These are phyloP conservation scores for Eurypyga helias DNA, from an alignment of 2,113 vertebrate genomes.

Conservation along the genomic window DNA sequence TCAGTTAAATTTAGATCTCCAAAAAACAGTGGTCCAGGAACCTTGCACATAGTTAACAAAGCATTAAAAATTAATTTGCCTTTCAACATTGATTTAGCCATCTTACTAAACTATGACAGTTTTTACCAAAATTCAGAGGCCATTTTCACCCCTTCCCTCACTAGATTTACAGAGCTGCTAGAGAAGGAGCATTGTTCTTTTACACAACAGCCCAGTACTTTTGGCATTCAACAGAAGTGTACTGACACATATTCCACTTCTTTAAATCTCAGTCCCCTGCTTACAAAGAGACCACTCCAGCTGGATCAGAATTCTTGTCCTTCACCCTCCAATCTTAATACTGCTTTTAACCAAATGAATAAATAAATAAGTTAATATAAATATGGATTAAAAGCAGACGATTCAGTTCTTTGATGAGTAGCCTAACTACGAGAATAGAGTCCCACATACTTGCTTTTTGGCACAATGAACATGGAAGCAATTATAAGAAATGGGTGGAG, in stretches of 20 bases:
- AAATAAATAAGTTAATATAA: not conserved
- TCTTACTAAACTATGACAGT: not conserved
- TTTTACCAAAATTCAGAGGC: not conserved
- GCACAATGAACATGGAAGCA: not conserved
- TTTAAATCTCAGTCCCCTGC: not conserved
- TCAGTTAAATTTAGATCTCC: not conserved
- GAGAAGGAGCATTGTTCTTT: not conserved
- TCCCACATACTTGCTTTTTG: not conserved
- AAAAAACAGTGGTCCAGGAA: not conserved
- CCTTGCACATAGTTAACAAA: not conserved
- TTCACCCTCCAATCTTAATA: not conserved
- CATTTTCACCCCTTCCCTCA: not conserved
- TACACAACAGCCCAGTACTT: not conserved
- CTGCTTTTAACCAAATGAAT: not conserved
- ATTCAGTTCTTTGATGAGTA: not conserved
- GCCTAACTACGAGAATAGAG: not conserved
- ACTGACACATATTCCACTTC: not conserved
- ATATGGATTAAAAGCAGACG: not conserved
- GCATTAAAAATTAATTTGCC: not conserved
- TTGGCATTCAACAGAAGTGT: not conserved
- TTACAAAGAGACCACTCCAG: not conserved
- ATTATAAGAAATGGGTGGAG: not conserved
- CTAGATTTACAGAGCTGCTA: not conserved
- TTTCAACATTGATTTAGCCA: not conserved
- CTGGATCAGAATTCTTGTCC: not conserved